phyloP scores from a whole-genome alignment of 2,113 vertebrate genomes.

The Aptenodytes patagonicus region DNA sequence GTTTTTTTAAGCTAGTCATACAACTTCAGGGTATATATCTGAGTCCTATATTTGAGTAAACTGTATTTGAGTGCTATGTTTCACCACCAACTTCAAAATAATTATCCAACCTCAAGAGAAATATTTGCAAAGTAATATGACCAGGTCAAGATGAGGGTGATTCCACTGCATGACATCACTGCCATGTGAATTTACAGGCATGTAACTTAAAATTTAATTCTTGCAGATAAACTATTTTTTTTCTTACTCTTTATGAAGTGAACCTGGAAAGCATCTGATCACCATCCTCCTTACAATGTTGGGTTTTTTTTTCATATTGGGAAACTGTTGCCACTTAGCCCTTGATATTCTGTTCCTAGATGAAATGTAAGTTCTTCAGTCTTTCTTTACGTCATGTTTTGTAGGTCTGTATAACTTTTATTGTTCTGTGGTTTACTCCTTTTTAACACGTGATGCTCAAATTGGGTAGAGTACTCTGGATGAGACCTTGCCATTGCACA shows the following conservation, averaged over 20 bases:
- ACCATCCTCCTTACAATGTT: not conserved
- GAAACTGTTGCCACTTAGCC: not conserved
- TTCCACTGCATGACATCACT: slow-evolving; percentile 10
- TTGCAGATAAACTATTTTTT: not conserved
- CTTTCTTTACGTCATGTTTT: not conserved
- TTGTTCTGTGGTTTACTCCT: not conserved
- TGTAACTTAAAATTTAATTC: not conserved
- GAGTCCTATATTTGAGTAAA: not conserved
- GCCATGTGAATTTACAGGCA: not conserved
- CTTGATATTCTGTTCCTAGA: not conserved
- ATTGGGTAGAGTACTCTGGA: not conserved
- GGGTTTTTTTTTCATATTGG: not conserved
- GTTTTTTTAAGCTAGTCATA: not conserved
- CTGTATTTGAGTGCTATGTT: not conserved
- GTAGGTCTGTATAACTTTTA: not conserved
- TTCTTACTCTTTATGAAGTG: not conserved
- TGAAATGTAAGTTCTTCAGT: not conserved
- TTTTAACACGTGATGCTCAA: not conserved
- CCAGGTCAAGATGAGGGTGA: not conserved
- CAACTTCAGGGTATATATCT: not conserved
- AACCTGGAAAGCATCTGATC: not conserved
- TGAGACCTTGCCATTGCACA: not conserved
- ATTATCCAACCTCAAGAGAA: slow-evolving; percentile 1
- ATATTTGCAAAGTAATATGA: slow-evolving; percentile 23
- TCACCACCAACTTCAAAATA: slow-evolving; percentile 8